Conservation (phyloP, 2,888 invertebrate genomes). For the Sarcophaga rosellei region DNA sequence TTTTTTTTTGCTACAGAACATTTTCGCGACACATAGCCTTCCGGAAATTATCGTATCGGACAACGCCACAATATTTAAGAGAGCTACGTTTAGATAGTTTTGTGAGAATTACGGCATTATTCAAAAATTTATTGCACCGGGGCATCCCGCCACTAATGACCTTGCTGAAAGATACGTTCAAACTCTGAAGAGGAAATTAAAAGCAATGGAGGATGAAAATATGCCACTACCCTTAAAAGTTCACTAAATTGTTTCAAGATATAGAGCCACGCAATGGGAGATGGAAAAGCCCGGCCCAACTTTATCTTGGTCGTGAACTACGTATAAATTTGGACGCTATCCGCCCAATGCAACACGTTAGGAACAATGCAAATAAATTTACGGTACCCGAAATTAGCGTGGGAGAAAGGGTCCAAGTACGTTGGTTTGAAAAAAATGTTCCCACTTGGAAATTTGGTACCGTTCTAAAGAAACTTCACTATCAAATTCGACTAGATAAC, state of each 20-base stretch:
- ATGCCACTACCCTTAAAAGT: slow-evolving; percentile 78
- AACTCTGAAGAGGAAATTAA: slow-evolving; percentile 36
- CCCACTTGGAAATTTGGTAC: slow-evolving; percentile 27
- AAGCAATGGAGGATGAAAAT: slow-evolving; percentile 56
- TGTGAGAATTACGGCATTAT: no score
- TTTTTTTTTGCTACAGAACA: no score
- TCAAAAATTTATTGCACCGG: slow-evolving; percentile 61
- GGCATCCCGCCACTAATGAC: slow-evolving; percentile 34
- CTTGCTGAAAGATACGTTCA: no score
- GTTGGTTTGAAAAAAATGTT: slow-evolving; percentile 28
- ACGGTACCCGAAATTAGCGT: slow-evolving; percentile 5
- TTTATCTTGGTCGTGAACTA: no score
- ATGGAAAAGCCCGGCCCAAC: neutral
- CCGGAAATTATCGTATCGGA: slow-evolving; percentile 35
- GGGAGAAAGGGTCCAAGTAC: slow-evolving; percentile 53
- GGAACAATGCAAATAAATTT: no score
- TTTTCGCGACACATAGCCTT: no score
- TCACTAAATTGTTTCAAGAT: slow-evolving; percentile 33
- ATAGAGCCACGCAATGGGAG: slow-evolving; percentile 46
- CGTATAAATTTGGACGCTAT: no score
- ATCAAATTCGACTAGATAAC: no score
- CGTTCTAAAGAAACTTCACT: no score
- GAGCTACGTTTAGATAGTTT: no score
- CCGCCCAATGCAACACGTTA: no score
- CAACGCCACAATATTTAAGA: no score